Base-by-base conservation (phyloP, 2,797 vertebrate genomes). In the Rhinichthys osculus region DNA sequence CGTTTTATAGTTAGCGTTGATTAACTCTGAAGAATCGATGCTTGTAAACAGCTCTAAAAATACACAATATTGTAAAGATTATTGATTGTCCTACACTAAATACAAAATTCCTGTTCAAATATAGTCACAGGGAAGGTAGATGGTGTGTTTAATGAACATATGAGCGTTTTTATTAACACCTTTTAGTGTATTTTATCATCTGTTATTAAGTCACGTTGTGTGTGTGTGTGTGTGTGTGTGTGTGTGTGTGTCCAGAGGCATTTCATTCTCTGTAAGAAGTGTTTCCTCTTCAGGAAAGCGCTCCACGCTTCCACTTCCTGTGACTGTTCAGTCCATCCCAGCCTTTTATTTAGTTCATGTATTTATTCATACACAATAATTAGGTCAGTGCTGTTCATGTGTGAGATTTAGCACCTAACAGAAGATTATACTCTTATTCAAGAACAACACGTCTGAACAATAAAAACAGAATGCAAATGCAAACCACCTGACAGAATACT, bases 231-330 rank as follows among this genome's bases (percentile, higher is more conserved):
- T 70, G 42, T 47, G 84, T 83, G 71, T 62, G 23, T 78, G 78
- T 19, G 42, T 50, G 42, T 47, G 84, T 83, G 71, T 52, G 84
- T 70, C 67, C 59, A 83, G 57, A 30, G 54, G 57, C 79, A 52
- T 84, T 85, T 72, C 44, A 70, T 57, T 86, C 86, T 86, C 78
- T 82, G 84, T 79, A 78, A 59, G 81, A 86, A 84, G 81, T 35
- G 47, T 83, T 89, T 87, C 83, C 83, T 89, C 69, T 72, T 57
- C 81, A 84, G 86, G 88, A 87, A 87, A 81, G 50, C 86, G 77
- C 86, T 83, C 70, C 54, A 70, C 62, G 81, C 76, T 84, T 82
- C 73, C 66, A 64, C 85, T 87, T 89, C 88, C 88, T 89, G 30
- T 85, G 86, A 78, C 78, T 89, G 86, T 87, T 84, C 86, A 77